Conservation (phyloP, 2,113 vertebrate species). For the Oryzias celebensis region DNA sequence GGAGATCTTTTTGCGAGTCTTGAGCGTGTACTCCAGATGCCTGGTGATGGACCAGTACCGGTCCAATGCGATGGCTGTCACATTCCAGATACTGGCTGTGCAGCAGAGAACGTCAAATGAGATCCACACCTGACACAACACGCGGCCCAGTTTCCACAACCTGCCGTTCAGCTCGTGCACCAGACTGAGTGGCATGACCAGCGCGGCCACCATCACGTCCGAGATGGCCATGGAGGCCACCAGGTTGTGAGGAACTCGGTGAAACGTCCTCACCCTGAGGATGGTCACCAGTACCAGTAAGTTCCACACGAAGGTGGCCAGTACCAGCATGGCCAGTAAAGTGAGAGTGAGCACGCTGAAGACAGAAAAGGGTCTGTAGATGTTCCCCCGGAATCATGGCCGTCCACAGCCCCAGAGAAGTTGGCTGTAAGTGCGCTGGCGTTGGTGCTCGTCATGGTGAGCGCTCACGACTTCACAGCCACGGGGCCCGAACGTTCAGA, state of each 20-base stretch:
- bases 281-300: conserved; percentile 92
- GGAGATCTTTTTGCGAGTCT: conserved; percentile 86
- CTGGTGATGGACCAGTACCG: conserved; percentile 97
- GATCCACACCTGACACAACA: conserved; percentile 92
- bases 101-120: conserved; percentile 94
- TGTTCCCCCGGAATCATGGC: conserved; percentile 55
- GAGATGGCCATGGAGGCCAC: conserved; percentile 95
- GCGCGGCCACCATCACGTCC: conserved; percentile 90
- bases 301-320: conserved; percentile 94
- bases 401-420: conserved; percentile 33
- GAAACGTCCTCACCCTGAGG: conserved; percentile 89
- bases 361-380: conserved; percentile 79
- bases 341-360: conserved; percentile 86
- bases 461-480: conserved; percentile 43
- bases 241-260: conserved; percentile 94
- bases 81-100: conserved; percentile 98
- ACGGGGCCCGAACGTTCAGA: conserved; percentile 15
- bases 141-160: conserved; percentile 87
- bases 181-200: conserved; percentile 95
- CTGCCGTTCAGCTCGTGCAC: conserved; percentile 86
- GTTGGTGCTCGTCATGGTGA: conserved; percentile 69
- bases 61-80: conserved; percentile 93
- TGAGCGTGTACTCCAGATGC: conserved; percentile 91
- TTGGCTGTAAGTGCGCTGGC: conserved; percentile 56
- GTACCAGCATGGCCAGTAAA: conserved; percentile 86